Conservation (phyloP, 2,888 invertebrate genomes). For the Kuschelorhynchus macadamiae region DNA sequence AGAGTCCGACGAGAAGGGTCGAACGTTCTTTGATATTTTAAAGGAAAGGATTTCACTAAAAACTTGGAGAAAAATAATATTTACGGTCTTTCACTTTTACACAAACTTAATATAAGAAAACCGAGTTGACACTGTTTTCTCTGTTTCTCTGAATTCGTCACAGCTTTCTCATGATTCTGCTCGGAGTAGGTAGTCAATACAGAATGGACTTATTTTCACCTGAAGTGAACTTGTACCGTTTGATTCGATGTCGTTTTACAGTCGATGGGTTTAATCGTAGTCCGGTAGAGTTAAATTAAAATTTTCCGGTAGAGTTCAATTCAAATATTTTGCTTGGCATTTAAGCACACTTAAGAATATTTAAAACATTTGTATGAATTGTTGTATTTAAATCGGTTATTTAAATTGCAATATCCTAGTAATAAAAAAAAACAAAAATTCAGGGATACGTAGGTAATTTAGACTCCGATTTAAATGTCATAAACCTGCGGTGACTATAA, state of each 20-base stretch:
- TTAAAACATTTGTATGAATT: too few species aligned
- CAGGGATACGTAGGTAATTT: too few species aligned
- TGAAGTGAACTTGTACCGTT: conserved; percentile 44
- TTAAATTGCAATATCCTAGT: too few species aligned
- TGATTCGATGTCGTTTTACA: conserved; percentile 20
- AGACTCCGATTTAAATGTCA: too few species aligned
- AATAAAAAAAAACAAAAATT: too few species aligned
- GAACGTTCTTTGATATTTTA: background rate
- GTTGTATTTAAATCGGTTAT: too few species aligned
- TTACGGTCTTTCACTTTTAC: conserved; percentile 38
- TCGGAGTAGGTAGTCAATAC: conserved; percentile 41
- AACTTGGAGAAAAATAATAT: background rate
- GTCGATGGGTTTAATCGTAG: conserved; percentile 33
- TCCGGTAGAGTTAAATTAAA: conserved; percentile 25
- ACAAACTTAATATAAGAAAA: conserved; percentile 21
- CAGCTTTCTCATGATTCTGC: conserved; percentile 47
- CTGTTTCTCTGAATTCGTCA: conserved; percentile 42
- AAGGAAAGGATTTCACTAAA: conserved; percentile 4
- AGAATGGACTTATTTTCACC: conserved; percentile 46
- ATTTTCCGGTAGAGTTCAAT: too few species aligned
- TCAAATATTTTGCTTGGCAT: too few species aligned
- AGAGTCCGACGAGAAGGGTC: background rate
- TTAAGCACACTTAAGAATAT: too few species aligned
- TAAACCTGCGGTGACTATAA: too few species aligned
- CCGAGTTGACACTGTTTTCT: conserved; percentile 40